Base-by-base conservation (phyloP, 2,888 invertebrate species). In the Melanophora roralis region DNA sequence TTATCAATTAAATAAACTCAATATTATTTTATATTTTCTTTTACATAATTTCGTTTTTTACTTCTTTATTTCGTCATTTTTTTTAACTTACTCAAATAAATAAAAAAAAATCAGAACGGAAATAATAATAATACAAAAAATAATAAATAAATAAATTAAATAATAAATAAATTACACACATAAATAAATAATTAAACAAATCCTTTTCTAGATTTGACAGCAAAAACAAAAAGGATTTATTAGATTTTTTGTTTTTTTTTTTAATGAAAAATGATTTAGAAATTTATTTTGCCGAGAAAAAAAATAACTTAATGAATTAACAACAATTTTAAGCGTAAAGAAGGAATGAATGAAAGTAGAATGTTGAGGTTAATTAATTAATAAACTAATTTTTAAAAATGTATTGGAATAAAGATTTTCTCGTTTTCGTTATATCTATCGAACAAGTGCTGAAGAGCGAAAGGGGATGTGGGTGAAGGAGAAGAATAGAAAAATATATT, bases 171-270 rank as follows among this genome's bases (percentile, higher is more conserved):
- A 78, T 74, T 74, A 84, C 82, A 84, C 82, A 82, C 82, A 82
- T 72, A 83, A 82, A 84, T 82, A 82, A 81, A 81, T 82, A 82
- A 81, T 82, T 81, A 79, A 80, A 81, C 21, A 75, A 68, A 64
- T 60, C 59, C 77, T 55, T 65, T 72, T 71, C 57, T 11, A 55
- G 27, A 55, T 62, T 32, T 60, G 32, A 47, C 47, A 27, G 21
- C 32, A 49, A 16, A 21, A 36, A 32, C 3, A 47, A 60, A 60
- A 69, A 64, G 55, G 38, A 65, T 53, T 68, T 16, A 49, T 55
- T 32, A 21, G 38, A 34, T 43, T 49, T 53, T 12, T 40, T 34
- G 9, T 36, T 77, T 51, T 49, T 36, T 43, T 53, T 49, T 45
- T 27, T 5, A 27, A 27, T 5, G 27, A 3, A 27, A 27, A 27